phyloP scores from a whole-genome alignment of 2,113 vertebrate species.

The Enhydra lutris region DNA sequence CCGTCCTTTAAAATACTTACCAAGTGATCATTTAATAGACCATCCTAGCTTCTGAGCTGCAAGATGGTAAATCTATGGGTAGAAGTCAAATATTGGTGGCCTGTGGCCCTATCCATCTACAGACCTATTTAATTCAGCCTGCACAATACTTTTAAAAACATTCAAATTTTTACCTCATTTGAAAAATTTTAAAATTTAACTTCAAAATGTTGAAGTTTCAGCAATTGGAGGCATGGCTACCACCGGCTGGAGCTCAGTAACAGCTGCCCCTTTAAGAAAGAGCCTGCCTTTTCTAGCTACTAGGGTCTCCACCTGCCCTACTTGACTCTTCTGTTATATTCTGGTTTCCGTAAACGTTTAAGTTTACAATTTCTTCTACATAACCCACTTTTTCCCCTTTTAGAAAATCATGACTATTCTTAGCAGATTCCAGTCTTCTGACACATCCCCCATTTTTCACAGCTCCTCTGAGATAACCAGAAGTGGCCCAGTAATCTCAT shows the following conservation, averaged over 20 bases:
- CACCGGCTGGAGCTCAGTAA: neutral
- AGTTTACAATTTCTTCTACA: neutral
- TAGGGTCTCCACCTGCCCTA: neutral
- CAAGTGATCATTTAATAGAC: neutral
- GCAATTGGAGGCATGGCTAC: neutral
- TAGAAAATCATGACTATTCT: conserved; percentile 10
- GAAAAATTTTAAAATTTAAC: neutral
- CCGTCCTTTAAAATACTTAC: neutral
- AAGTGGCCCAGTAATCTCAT: neutral
- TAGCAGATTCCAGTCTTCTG: neutral
- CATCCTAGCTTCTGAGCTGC: neutral
- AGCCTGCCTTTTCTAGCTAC: neutral
- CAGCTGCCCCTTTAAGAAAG: neutral
- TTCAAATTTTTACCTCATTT: neutral
- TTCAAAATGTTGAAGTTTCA: neutral
- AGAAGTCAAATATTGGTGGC: neutral
- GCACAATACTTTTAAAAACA: neutral
- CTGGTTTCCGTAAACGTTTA: neutral
- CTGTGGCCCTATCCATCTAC: neutral
- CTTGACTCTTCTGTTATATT: neutral
- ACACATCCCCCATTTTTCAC: neutral
- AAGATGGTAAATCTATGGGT: neutral
- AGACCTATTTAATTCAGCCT: neutral
- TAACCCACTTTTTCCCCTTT: neutral
- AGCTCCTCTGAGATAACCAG: neutral